A percentile compares a stretch with the other conserved stretches of the same genome.
These are phyloP conservation scores for Lasioglossum albipes DNA, from an alignment of 1,140 invertebrate genomes.

Conservation along the genomic window DNA sequence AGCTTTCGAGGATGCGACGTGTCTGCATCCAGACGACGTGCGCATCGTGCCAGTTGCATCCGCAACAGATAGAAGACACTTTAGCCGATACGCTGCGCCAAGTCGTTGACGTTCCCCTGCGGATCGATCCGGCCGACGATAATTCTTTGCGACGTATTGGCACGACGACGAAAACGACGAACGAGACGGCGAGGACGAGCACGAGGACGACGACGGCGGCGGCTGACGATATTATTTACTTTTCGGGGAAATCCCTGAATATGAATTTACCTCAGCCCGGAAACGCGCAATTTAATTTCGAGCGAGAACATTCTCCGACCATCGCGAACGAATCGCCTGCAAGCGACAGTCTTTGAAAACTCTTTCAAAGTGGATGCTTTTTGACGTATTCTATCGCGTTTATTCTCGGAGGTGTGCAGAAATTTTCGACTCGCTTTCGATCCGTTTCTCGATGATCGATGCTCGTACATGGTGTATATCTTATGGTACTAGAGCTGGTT, in stretches of 20 bases:
- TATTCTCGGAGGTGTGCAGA: neutral
- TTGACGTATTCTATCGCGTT: neutral
- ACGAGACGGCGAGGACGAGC: neutral
- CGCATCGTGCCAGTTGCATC: conserved; percentile 53
- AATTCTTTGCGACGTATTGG: conserved; percentile 32
- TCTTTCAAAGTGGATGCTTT: neutral
- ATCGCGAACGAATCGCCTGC: neutral
- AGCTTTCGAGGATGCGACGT: conserved; percentile 57
- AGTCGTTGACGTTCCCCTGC: conserved; percentile 56
- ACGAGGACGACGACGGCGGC: neutral
- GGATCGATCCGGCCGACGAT: conserved; percentile 52
- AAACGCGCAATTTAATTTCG: neutral
- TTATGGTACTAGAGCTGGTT: too few relatives aligned
- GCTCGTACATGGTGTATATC: too few relatives aligned
- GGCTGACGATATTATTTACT: conserved; percentile 35
- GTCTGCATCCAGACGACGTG: conserved; percentile 51
- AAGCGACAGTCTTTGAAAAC: neutral
- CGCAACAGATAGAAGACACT: conserved; percentile 65
- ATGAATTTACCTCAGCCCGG: conserved; percentile 16
- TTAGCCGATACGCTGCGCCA: conserved; percentile 61
- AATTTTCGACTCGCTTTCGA: neutral
- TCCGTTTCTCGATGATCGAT: neutral
- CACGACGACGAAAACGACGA: neutral
- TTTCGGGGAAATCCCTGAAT: conserved; percentile 21
- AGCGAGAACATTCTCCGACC: neutral